Evolutionary conservation across 2,888 invertebrate species (phyloP), one percentile per base, ranked within the genome.

Genomic region (Orthosia gracilis): DNA sequence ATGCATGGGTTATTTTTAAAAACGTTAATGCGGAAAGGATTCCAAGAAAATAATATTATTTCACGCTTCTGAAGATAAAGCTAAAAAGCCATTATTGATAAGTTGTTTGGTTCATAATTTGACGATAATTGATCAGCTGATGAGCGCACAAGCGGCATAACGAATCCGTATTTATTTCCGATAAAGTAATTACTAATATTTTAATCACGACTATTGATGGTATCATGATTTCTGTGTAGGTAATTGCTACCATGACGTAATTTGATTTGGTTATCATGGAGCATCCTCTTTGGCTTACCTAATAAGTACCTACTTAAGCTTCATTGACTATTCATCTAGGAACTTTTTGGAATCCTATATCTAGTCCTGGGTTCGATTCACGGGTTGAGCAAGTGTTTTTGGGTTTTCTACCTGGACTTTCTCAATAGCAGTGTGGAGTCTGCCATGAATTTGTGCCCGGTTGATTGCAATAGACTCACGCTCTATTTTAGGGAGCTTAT

Each of bases 11-110:
- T 71, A 61, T 58, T 50, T 57, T 31, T 18, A 26, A 68, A 82
- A 83, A 85, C 68, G 73, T 67, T 55, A 82, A 69, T 66, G 40
- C 83, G 85, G 85, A 83, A 83, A 82, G 47, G 54, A 61, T 82
- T 66, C 69, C 45, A 57, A 55, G 71, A 78, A 82, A 83, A 80
- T 52, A 62, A 59, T 65, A 52, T 15, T 50, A 31, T 15, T 58
- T 54, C 61, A 58, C 70, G 73, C 23, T 73, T 73, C 57, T 58
- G 3, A 59, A 57, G 57, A 71, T 67, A 62, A 80, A 68, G 18
- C 12, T 26, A 70, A 58, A 63, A 45, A 65, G 57, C 47, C 77
- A 61, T 66, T 67, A 62, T 67, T 71, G 62, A 75, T 73, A 31
- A 70, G 73, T 63, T 50, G 63, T 50, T 72, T 65, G 55, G 47